A percentile compares a stretch with the other conserved stretches of the same genome.
Conservation (phyloP, 64 coral and sea anemone species). For the Porites australiensis region DNA sequence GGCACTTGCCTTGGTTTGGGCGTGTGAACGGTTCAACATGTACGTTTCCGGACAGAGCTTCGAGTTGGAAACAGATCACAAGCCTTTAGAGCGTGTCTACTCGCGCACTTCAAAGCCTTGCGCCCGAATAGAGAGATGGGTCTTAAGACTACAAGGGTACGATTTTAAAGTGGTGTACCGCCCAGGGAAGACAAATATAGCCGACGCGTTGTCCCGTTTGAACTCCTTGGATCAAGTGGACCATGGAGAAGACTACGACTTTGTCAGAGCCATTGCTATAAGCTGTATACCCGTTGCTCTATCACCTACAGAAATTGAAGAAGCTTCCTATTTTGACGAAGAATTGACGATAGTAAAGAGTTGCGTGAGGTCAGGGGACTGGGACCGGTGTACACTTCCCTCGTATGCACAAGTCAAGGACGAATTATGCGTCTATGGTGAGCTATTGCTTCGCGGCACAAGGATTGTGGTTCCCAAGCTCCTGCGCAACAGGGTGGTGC, state of each 20-base stretch:
- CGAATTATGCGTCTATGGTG: conserved; percentile 4
- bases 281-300: conserved; percentile 44
- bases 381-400: conserved; percentile 18
- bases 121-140: not conserved
- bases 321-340: conserved; percentile 50
- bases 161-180: conserved; percentile 33
- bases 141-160: not conserved
- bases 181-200: conserved; percentile 35
- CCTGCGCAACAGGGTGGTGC: no score
- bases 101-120: not conserved
- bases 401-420: conserved; percentile 21
- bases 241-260: not conserved
- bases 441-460: not conserved
- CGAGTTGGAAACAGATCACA: conserved; percentile 17
- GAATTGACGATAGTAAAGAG: conserved; percentile 26
- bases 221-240: not conserved
- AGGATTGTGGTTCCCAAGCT: no score
- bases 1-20: no score
- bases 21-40: not conserved
- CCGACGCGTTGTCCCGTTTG: conserved; percentile 7
- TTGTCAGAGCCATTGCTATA: conserved; percentile 11
- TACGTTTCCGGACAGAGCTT: not conserved
- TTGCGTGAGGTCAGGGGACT: conserved; percentile 46
- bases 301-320: conserved; percentile 41
- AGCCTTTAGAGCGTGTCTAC: not conserved